Evolutionary conservation across 30 jellyfish, hydroid and myxozoan species (phyloP).

Genomic region (Rhopilema esculentum): DNA sequence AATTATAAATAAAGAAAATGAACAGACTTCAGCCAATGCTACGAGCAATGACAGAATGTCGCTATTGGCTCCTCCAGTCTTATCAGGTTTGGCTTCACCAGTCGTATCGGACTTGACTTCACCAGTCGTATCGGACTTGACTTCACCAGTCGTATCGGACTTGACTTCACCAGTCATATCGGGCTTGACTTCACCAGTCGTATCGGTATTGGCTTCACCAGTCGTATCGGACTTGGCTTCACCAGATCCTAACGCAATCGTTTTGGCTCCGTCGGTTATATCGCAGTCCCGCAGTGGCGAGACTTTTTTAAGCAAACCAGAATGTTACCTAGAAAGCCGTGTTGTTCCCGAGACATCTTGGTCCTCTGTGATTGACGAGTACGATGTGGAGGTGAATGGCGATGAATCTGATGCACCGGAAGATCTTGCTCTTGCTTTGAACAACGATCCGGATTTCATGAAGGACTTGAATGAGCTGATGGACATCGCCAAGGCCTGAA

Average conservation of each 20-base stretch:
- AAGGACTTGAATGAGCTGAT: constrained; percentile 44
- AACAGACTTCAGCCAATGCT: background rate
- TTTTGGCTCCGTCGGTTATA: background rate
- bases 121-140: background rate
- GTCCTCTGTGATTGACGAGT: background rate
- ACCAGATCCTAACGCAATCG: background rate
- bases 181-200: background rate
- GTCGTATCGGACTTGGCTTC: background rate
- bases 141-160: background rate
- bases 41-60: background rate
- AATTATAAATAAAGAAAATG: background rate
- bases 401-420: constrained; percentile 28
- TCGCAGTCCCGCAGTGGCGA: background rate
- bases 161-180: background rate
- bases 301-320: background rate
- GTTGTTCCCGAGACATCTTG: background rate
- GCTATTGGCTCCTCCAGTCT: background rate
- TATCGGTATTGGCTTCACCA: background rate
- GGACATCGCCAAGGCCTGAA: constrained; percentile 38
- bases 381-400: constrained; percentile 9
- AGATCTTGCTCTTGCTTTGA: constrained; percentile 41
- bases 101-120: background rate
- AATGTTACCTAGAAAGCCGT: background rate
- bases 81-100: background rate
- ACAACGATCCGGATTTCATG: constrained; percentile 51